phyloP scores from a whole-genome alignment of 2,797 vertebrate genomes.

The Sebastes nivosus region DNA sequence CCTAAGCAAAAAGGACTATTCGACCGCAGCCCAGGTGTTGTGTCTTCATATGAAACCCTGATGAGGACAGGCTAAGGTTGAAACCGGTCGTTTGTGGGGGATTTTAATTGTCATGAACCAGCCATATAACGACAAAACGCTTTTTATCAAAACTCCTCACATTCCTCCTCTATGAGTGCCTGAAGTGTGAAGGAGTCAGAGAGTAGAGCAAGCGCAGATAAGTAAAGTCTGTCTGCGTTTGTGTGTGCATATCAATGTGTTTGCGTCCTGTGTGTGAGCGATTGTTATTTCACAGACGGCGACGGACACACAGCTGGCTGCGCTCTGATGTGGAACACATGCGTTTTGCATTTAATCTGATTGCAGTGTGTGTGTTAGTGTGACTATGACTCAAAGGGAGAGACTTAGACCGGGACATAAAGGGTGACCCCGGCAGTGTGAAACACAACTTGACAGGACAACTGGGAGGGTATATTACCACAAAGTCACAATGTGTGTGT shows the following conservation, averaged over 20 bases:
- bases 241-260: not conserved
- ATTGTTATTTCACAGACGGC: not conserved
- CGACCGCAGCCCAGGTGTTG: not conserved
- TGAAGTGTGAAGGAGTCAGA: not conserved
- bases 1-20: too few relatives aligned
- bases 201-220: too few relatives aligned
- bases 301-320: slow-evolving; percentile 7
- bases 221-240: not conserved
- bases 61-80: not conserved
- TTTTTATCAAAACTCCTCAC: not conserved
- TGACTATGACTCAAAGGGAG: slow-evolving; percentile 33
- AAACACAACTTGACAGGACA: slow-evolving; percentile 70
- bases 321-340: slow-evolving; percentile 35
- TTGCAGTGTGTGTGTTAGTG: slow-evolving; percentile 30
- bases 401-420: slow-evolving; percentile 39
- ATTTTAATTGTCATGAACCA: not conserved
- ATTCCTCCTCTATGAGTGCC: not conserved
- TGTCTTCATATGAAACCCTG: not conserved
- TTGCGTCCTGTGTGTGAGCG: not conserved
- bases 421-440: slow-evolving; percentile 56
- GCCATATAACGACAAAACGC: not conserved
- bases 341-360: slow-evolving; percentile 53
- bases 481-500: slow-evolving; percentile 27
- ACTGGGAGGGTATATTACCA: slow-evolving; percentile 58
- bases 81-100: not conserved